phyloP scores from a whole-genome alignment of 1,140 invertebrate genomes.

The Cyrtorhinus lividipennis region DNA sequence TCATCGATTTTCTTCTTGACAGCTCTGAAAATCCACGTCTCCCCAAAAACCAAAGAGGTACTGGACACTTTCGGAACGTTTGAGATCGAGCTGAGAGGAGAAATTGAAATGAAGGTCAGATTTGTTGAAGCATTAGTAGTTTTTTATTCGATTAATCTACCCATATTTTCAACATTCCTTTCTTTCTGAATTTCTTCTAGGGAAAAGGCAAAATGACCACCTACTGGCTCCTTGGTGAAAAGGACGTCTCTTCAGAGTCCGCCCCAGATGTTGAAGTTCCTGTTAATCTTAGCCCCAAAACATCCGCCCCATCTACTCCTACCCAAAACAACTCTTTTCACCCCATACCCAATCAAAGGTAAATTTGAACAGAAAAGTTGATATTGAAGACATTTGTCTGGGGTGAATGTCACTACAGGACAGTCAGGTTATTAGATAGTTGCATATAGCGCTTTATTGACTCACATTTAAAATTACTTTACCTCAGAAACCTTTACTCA shows the following conservation, averaged over 20 bases:
- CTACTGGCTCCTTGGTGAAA: slow-evolving; percentile 75
- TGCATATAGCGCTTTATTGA: too few relatives aligned
- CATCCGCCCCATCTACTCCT: background rate
- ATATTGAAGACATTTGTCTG: too few relatives aligned
- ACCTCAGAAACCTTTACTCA: too few relatives aligned
- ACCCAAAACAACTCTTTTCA: background rate
- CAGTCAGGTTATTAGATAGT: too few relatives aligned
- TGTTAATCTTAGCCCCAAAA: too few relatives aligned
- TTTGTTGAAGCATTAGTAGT: too few relatives aligned
- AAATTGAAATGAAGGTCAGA: slow-evolving; percentile 93
- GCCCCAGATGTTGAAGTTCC: too few relatives aligned
- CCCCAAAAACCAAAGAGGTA: slow-evolving; percentile 71
- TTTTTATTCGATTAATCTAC: too few relatives aligned
- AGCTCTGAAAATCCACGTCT: slow-evolving; percentile 92
- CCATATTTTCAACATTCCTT: too few relatives aligned
- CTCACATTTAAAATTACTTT: too few relatives aligned
- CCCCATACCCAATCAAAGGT: background rate
- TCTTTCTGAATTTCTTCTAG: slow-evolving; percentile 34
- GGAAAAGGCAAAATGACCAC: slow-evolving; percentile 82
- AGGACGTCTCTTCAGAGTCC: slow-evolving; percentile 18
- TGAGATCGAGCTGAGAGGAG: slow-evolving; percentile 69
- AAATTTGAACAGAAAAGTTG: background rate
- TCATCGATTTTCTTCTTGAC: too few relatives aligned
- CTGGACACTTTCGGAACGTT: slow-evolving; percentile 86
- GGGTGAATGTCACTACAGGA: too few relatives aligned